Conservation (phyloP, 2,888 invertebrate species). For the Amphipoea oculea region DNA sequence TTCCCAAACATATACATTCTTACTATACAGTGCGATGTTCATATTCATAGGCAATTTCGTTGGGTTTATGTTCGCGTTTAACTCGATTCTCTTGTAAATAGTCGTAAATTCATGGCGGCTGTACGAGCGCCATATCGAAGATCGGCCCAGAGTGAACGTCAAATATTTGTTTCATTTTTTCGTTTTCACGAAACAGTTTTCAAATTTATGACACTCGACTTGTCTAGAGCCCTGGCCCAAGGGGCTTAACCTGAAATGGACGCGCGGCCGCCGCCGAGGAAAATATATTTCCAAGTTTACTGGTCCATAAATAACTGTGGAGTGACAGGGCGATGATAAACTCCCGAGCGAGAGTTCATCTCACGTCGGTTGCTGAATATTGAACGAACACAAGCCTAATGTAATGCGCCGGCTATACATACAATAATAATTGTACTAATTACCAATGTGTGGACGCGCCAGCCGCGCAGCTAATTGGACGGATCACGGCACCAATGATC, state of each 20-base stretch:
- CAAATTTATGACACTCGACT: slow-evolving; percentile 90
- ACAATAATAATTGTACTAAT: slow-evolving; percentile 67
- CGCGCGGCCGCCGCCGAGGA: slow-evolving; percentile 86
- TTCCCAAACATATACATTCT: slow-evolving; percentile 37
- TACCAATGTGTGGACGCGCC: slow-evolving; percentile 40
- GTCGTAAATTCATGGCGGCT: slow-evolving; percentile 72
- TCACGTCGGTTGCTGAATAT: slow-evolving; percentile 87
- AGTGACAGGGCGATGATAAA: slow-evolving; percentile 90
- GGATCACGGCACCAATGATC: slow-evolving; percentile 47
- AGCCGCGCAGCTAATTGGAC: slow-evolving; percentile 45
- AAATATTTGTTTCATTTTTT: slow-evolving; percentile 88
- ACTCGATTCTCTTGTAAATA: slow-evolving; percentile 70
- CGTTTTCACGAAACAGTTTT: slow-evolving; percentile 87
- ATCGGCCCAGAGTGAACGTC: slow-evolving; percentile 78
- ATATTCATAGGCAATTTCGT: slow-evolving; percentile 66
- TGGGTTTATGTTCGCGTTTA: slow-evolving; percentile 69
- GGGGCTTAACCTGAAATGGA: slow-evolving; percentile 90
- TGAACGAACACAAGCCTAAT: slow-evolving; percentile 79
- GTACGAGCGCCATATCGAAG: slow-evolving; percentile 74
- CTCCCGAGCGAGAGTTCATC: slow-evolving; percentile 87
- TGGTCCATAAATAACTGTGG: slow-evolving; percentile 89
- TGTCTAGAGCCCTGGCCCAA: slow-evolving; percentile 88
- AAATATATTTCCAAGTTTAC: slow-evolving; percentile 91
- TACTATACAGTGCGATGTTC: slow-evolving; percentile 40
- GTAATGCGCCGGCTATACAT: slow-evolving; percentile 74